Evolutionary conservation across 2,888 invertebrate species (phyloP), one percentile per base, ranked within the genome.

Genomic region (Watsonalla cultraria): DNA sequence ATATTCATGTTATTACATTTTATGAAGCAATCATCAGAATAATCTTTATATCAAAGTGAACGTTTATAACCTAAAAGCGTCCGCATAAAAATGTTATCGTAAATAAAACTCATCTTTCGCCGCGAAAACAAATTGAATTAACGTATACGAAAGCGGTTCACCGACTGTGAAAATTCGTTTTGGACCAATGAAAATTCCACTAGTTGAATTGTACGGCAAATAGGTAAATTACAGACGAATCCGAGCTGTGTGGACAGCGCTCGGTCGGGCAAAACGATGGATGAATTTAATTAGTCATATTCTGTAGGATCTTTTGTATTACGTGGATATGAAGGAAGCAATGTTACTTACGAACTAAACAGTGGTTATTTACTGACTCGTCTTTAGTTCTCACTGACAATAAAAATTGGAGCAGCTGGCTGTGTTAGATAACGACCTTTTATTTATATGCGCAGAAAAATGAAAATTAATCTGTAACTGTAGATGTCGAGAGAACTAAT

Each of bases 141-240:
- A 49, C 56, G 54, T 55, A 60, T 59, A 58, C 49, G 56, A 55
- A 57, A 57, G 48, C 51, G 47, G 59, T 62, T 50, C 55, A 53
- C 57, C 47, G 56, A 54, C 51, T 54, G 39, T 50, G 53, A 56
- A 61, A 58, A 56, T 65, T 62, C 33, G 59, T 64, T 48, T 65
- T 55, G 45, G 24, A 59, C 54, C 54, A 59, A 62, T 62, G 62
- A 65, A 56, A 56, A 52, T 57, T 54, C 54, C 45, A 51, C 54
- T 54, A 42, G 51, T 54, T 60, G 51, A 55, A 58, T 49, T 49
- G 49, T 49, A 39, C 35, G 14, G 37, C 49, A 49, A 49, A 37
- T 39, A n/a, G 48, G 14, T 35, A 33, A 49, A 49, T 49, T 39
- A 49, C 49, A 39, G 39, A 49, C 37, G 49, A 49, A 49, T 49